Evolutionary conservation across 2,113 vertebrate species (phyloP).

Genomic region (Oreotrochilus melanogaster): DNA sequence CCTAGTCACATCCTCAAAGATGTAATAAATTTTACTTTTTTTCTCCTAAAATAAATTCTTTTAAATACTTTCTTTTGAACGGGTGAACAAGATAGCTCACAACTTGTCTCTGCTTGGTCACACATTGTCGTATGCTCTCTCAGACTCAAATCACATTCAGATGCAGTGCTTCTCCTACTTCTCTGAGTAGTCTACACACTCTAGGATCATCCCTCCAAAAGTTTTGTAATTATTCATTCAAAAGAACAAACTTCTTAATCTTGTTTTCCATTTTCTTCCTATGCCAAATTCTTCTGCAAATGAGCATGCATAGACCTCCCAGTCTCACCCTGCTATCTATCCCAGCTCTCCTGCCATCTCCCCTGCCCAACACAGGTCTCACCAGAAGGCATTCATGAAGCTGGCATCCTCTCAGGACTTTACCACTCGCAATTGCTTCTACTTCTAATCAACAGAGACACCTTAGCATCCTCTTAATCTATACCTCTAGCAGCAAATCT

Average conservation of each 20-base stretch:
- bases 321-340: background rate
- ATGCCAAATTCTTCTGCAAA: background rate
- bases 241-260: background rate
- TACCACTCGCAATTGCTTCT: background rate
- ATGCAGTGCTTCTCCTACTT: background rate
- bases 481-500: background rate
- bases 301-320: background rate
- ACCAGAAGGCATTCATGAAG: background rate
- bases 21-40: background rate
- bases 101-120: background rate
- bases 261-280: background rate
- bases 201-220: background rate
- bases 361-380: fast-evolving
- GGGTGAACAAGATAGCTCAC: background rate
- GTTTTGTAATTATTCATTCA: background rate
- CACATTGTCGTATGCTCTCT: background rate
- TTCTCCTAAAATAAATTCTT: background rate
- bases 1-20: no score
- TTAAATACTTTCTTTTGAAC: background rate
- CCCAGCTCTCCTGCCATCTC: background rate
- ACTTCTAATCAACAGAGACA: background rate
- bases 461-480: background rate
- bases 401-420: background rate
- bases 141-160: background rate
- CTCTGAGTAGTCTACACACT: background rate